A percentile compares a stretch with the other conserved stretches of the same genome.
Evolutionary conservation across 2,797 vertebrate genomes (phyloP).

Genomic region (Rhabdophis nuchalis): DNA sequence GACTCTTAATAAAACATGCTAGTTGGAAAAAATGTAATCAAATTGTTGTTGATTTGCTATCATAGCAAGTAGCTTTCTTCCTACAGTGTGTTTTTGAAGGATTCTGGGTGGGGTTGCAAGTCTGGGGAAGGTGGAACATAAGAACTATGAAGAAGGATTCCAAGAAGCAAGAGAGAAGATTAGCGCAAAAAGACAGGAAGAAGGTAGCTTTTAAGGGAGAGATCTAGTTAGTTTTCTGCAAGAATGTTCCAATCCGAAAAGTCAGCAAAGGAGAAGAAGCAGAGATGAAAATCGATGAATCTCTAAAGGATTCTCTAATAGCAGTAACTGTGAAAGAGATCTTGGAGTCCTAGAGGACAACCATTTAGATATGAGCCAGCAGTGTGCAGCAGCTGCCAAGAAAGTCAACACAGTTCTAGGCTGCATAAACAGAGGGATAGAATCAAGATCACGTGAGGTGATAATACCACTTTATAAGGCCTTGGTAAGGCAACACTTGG

Average conservation of each 20-base stretch:
- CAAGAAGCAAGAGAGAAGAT: not conserved
- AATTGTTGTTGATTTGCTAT: not conserved
- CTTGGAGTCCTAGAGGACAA: too few relatives aligned
- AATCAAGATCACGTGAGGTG: too few relatives aligned
- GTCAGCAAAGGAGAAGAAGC: not conserved
- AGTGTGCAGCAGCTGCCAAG: too few relatives aligned
- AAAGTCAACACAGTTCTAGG: too few relatives aligned
- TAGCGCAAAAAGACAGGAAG: not conserved
- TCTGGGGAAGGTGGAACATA: not conserved
- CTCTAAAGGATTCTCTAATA: not conserved
- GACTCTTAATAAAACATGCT: not conserved
- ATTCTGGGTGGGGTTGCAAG: not conserved
- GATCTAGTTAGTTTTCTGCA: not conserved
- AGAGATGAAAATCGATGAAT: not conserved
- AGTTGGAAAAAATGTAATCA: not conserved
- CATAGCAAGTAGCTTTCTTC: not conserved
- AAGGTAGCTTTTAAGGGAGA: not conserved
- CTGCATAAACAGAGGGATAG: too few relatives aligned
- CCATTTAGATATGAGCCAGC: too few relatives aligned
- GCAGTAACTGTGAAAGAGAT: too few relatives aligned
- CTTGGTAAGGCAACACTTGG: too few relatives aligned
- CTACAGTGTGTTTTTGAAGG: not conserved
- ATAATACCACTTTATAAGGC: too few relatives aligned
- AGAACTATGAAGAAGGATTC: not conserved
- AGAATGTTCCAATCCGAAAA: not conserved